Evolutionary conservation across 2,113 vertebrate genomes (phyloP), one percentile per base, ranked within the genome.

Genomic region (Tragelaphus strepsiceros): DNA sequence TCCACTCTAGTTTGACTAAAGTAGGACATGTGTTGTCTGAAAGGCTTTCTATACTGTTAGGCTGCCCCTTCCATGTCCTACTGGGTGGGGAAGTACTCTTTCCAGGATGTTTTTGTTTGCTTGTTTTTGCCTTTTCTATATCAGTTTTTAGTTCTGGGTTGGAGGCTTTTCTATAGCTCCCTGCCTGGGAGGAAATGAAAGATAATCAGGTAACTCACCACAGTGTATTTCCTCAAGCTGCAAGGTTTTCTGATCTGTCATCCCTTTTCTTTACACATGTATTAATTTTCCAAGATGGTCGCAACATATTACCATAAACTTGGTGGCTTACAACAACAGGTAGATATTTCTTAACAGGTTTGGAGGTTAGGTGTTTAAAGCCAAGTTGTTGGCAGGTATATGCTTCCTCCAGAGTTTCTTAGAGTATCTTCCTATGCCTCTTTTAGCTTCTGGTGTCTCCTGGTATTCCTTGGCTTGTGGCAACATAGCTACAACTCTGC

Each of bases 11-110:
- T 84, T 88, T 54, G 32, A 26, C 10, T 32, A 2, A 61, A 74
- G 5, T 11, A 30, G 26, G 4, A 4, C 19, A n/a, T 0, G 0
- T 53, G 15, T 59, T n/a, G 14, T 17, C 59, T 28, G 49, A 82
- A 71, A 91, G 13, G 11, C 6, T 28, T 56, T 83, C 54, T 78
- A 8, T 89, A 19, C 22, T 53, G 11, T 74, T 22, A 35, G n/a
- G 28, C 11, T 89, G 9, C 5, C 54, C n/a, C 61, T 96, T 64
- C 16, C 9, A 56, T 35, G 26, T 78, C 28, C 12, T 90, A 67
- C 46, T 64, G 35, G 9, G 56, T 62, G 14, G 35, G 9, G 8
- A 5, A 58, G 12, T 8, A 46, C 4, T 6, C 2, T 56, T 84
- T 90, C 49, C 64, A 61, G 32, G 54, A 64, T 32, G 7, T 3